These are phyloP conservation scores for Epirrhoe alternata DNA, from an alignment of 2,888 invertebrate genomes.

Conservation along the genomic window DNA sequence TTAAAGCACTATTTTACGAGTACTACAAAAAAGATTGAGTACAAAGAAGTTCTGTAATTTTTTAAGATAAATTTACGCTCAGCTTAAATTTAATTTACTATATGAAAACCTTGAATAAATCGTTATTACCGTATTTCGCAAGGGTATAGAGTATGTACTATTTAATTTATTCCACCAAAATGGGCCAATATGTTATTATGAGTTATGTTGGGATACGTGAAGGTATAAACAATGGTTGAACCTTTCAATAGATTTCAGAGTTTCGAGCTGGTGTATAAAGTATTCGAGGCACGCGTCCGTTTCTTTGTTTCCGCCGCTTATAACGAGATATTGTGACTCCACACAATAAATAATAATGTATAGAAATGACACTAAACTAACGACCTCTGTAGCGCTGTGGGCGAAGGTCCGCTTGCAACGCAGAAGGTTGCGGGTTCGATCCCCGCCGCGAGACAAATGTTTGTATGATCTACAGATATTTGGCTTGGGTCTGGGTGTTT, in stretches of 20 bases:
- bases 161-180: constrained; percentile 32
- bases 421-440: too few relatives aligned
- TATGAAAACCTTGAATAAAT: constrained; percentile 21
- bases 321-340: constrained; percentile 84
- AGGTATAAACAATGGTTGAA: constrained; percentile 49
- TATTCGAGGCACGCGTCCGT: constrained; percentile 74
- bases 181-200: constrained; percentile 29
- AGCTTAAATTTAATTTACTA: constrained; percentile 4
- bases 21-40: constrained; percentile 5
- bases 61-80: constrained; percentile 1
- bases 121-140: constrained; percentile 18
- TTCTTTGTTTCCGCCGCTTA: constrained; percentile 81
- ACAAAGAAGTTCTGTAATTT: neutral
- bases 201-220: constrained; percentile 37
- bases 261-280: constrained; percentile 46
- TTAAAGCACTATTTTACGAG: neutral
- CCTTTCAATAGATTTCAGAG: constrained; percentile 57
- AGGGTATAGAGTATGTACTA: constrained; percentile 24
- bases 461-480: too few relatives aligned
- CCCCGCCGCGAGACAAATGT: too few relatives aligned
- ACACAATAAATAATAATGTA: neutral
- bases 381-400: too few relatives aligned
- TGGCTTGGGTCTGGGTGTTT: too few relatives aligned
- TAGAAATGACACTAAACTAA: constrained; percentile 14
- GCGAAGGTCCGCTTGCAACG: too few relatives aligned